Percentiles rank a stretch among this genome's conserved stretches.
These are phyloP conservation scores for Peromyscus polionotus DNA, from an alignment of 2,113 vertebrate genomes.

Conservation along the genomic window DNA sequence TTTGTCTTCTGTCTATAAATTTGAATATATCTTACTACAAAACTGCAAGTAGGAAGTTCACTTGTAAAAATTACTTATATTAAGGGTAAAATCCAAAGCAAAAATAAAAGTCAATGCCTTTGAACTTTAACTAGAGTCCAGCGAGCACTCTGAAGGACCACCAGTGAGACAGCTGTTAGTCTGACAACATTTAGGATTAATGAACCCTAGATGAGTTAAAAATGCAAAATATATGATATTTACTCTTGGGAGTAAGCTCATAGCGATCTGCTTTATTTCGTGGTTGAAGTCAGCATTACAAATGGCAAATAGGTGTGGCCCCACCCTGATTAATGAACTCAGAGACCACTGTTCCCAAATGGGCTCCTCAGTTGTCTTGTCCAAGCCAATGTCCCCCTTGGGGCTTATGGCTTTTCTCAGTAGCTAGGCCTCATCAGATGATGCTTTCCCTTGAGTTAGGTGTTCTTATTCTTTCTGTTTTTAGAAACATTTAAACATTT, in stretches of 20 bases:
- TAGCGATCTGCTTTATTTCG: background rate
- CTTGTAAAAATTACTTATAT: conserved; percentile 49
- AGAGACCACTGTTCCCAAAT: background rate
- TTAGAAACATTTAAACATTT: conserved; percentile 39
- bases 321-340: background rate
- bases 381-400: background rate
- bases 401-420: background rate
- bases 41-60: conserved; percentile 26
- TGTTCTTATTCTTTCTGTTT: conserved; percentile 29
- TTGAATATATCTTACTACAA: conserved; percentile 61
- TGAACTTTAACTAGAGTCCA: conserved; percentile 45
- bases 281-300: conserved; percentile 26
- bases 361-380: conserved; percentile 2
- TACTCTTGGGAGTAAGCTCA: conserved; percentile 28
- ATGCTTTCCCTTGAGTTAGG: background rate
- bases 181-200: background rate
- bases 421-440: background rate
- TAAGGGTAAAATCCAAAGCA: conserved; percentile 20
- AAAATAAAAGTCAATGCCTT: conserved; percentile 27
- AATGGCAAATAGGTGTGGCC: background rate
- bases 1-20: conserved; percentile 64
- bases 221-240: conserved; percentile 52
- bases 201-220: conserved; percentile 1
- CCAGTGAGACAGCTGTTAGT: conserved; percentile 37
- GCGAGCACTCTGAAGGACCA: background rate